Evolutionary conservation across 1,140 invertebrate species (phyloP).

Genomic region (Caenorhabditis latens): DNA sequence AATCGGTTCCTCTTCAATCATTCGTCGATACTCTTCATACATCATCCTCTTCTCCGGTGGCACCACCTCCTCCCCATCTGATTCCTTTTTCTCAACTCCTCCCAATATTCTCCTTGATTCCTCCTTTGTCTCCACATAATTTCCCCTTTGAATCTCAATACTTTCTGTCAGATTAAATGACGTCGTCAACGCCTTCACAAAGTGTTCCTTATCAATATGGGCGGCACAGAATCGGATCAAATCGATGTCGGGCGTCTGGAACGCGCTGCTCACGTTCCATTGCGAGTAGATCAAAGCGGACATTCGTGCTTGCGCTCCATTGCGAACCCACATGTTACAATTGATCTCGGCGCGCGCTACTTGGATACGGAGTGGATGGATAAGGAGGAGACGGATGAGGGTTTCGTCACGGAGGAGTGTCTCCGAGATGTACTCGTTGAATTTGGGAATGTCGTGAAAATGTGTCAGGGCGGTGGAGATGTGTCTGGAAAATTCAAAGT

Average conservation of each 20-base stretch:
- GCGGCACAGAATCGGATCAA: slow-evolving; percentile 78
- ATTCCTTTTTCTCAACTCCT: neutral
- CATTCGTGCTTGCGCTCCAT: slow-evolving; percentile 95
- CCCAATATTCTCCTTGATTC: neutral
- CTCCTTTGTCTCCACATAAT: neutral
- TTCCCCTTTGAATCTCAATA: slow-evolving; percentile 57
- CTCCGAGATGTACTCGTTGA: neutral
- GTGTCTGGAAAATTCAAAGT: slow-evolving; percentile 15
- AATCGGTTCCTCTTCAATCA: neutral
- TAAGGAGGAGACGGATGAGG: slow-evolving; percentile 25
- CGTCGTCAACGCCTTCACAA: neutral
- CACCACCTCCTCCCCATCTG: neutral
- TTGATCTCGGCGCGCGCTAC: slow-evolving; percentile 91
- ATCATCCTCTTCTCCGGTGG: neutral
- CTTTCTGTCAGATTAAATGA: slow-evolving; percentile 6
- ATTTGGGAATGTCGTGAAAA: neutral
- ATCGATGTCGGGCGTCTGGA: slow-evolving; percentile 96
- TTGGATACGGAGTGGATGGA: slow-evolving; percentile 61
- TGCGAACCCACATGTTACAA: slow-evolving; percentile 92
- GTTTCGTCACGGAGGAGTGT: neutral
- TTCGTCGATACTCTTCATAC: neutral
- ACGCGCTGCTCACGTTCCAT: slow-evolving; percentile 97
- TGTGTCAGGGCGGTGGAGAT: slow-evolving; percentile 50
- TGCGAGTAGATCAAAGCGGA: slow-evolving; percentile 99
- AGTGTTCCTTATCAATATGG: slow-evolving; percentile 17